Conservation (phyloP, 2,113 vertebrate species). For the human region GRCh38 chr3:16631501-16632000, state of each 20-base stretch:
- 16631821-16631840: not conserved
- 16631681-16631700: not conserved
- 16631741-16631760: not conserved
- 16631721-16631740: not conserved
- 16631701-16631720: not conserved
- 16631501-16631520: not conserved
- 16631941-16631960: not conserved
- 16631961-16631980: not conserved
- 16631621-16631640: not conserved
- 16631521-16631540: constrained; percentile 7
- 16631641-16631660: not conserved
- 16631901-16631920: not conserved
- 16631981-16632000: not conserved
- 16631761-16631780: not conserved
- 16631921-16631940: not conserved
- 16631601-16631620: not conserved
- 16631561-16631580: not conserved
- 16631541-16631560: not conserved
- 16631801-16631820: not conserved
- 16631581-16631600: not conserved
- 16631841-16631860: not conserved
- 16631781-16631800: not conserved
- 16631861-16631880: not conserved
- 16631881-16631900: not conserved
- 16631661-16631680: not conserved